Conservation (phyloP, 2,888 invertebrate genomes). For the Anoncus sp. region DNA sequence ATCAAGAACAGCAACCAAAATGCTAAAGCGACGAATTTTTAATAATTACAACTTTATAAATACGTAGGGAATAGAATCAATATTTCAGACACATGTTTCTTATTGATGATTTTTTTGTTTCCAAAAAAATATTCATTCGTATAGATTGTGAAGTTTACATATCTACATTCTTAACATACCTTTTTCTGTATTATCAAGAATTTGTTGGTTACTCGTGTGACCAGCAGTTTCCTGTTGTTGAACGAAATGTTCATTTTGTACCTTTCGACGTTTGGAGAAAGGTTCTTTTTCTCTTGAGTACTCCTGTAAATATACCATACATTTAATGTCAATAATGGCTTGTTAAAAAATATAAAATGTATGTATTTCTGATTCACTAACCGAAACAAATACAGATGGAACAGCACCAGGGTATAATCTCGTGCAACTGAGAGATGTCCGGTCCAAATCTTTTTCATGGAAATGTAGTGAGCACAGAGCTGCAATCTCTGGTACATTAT, state of each 20-base stretch:
- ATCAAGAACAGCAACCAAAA: no score
- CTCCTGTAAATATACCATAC: slow-evolving; percentile 1
- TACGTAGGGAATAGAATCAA: neutral
- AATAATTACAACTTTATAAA: slow-evolving; percentile 3
- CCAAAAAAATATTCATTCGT: neutral
- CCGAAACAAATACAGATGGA: neutral
- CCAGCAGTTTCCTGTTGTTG: neutral
- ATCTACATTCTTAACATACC: neutral
- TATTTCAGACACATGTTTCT: slow-evolving; percentile 9
- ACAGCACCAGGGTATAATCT: neutral
- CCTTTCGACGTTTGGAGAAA: neutral
- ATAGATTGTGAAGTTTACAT: neutral
- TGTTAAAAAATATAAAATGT: slow-evolving; percentile 1
- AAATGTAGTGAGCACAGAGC: neutral
- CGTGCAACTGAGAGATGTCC: neutral
- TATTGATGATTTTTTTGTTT: slow-evolving; percentile 9
- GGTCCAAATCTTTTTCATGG: neutral
- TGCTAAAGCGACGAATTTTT: no score
- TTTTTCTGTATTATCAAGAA: slow-evolving; percentile 3
- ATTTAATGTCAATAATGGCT: neutral
- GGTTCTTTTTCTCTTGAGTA: neutral
- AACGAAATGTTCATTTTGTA: slow-evolving; percentile 7
- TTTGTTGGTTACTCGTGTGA: neutral
- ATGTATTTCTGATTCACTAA: neutral
- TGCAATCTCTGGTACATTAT: neutral